phyloP scores from a whole-genome alignment of 2,888 invertebrate genomes.

The Pterostichus niger region DNA sequence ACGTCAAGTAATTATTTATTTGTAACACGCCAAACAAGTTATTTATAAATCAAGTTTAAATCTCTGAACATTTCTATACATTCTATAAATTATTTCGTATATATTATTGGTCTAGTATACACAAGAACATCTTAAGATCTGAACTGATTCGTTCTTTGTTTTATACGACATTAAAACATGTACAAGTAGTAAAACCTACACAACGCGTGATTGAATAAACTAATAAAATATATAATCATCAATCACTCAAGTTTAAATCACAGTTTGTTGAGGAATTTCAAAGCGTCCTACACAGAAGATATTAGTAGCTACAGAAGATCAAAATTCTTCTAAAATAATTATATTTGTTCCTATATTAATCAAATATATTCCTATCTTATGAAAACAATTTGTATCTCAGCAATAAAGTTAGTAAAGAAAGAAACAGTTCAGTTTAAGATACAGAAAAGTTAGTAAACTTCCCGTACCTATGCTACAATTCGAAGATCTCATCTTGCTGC shows the following conservation, averaged over 20 bases:
- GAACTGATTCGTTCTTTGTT: slow-evolving; percentile 51
- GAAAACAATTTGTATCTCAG: no score
- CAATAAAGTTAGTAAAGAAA: slow-evolving; percentile 35
- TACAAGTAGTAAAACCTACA: not conserved
- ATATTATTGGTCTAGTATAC: slow-evolving; percentile 60
- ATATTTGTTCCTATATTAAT: no score
- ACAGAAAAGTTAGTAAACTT: slow-evolving; percentile 21
- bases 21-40: slow-evolving; percentile 18
- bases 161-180: slow-evolving; percentile 6
- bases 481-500: slow-evolving; percentile 93
- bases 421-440: slow-evolving; percentile 57
- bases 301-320: not conserved
- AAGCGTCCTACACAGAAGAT: slow-evolving; percentile 26
- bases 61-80: slow-evolving; percentile 43
- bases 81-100: slow-evolving; percentile 52
- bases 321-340: not conserved
- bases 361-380: no score
- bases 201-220: slow-evolving; percentile 24
- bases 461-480: slow-evolving; percentile 85
- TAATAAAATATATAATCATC: slow-evolving; percentile 12
- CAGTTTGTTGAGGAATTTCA: slow-evolving; percentile 48
- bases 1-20: not conserved
- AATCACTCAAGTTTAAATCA: slow-evolving; percentile 48
- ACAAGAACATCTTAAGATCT: slow-evolving; percentile 49
- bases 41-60: slow-evolving; percentile 43